A percentile compares a stretch with the other conserved stretches of the same genome.
Evolutionary conservation across 2,888 invertebrate species (phyloP).

Genomic region (Aphrophora alni): DNA sequence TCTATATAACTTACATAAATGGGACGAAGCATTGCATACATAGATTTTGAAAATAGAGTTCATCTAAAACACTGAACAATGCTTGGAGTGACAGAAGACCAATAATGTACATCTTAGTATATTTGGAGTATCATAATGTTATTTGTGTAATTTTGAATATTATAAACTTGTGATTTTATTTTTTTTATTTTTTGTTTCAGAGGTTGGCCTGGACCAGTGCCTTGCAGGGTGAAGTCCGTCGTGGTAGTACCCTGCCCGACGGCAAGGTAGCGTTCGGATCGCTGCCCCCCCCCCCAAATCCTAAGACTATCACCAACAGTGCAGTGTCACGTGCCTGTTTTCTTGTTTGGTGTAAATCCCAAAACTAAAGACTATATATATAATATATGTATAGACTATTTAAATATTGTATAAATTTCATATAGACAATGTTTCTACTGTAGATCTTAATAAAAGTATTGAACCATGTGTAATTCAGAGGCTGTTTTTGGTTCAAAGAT

Average conservation of each 20-base stretch:
- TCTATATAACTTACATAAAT: too few species aligned
- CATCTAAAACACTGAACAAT: too few species aligned
- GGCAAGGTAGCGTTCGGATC: constrained; percentile 52
- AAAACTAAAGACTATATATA: neutral
- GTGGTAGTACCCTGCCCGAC: constrained; percentile 54
- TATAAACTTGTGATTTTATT: too few species aligned
- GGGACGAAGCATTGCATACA: too few species aligned
- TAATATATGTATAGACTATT: too few species aligned
- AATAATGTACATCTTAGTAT: too few species aligned
- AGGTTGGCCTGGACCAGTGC: constrained; percentile 55
- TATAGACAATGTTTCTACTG: constrained; percentile 19
- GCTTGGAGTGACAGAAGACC: too few species aligned
- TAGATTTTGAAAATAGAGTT: too few species aligned
- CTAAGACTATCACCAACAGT: constrained; percentile 15
- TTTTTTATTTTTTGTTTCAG: constrained; percentile 50
- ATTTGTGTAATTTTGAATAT: too few species aligned
- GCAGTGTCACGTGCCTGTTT: constrained; percentile 17
- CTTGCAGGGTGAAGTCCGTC: constrained; percentile 55
- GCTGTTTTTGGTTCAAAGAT: neutral
- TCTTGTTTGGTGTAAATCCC: constrained; percentile 11
- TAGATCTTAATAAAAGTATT: constrained; percentile 3
- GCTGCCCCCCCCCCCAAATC: constrained; percentile 47
- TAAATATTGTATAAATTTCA: constrained; percentile 21
- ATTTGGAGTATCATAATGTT: too few species aligned
- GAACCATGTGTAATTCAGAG: neutral